Evolutionary conservation across 2,113 vertebrate species (phyloP), one percentile per base, ranked within the genome.

Genomic region (Otocyon megalotis): DNA sequence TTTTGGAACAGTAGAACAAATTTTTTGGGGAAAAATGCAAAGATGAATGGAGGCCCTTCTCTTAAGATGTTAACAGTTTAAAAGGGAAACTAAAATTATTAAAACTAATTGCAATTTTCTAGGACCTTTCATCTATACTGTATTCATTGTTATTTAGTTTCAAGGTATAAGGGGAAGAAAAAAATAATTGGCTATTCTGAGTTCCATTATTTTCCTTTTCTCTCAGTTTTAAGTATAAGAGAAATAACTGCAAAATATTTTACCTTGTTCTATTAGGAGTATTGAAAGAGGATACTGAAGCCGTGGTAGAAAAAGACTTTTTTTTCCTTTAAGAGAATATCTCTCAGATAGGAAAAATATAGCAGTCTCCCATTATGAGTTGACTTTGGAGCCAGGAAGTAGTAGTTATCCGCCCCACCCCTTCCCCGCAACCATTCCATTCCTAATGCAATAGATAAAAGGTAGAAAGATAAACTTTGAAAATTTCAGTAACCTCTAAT

Each of bases 321-420:
- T 92, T 90, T 90, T 28, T 16, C 22, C 76, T 92, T 88, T 92
- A 92, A 93, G 77, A 87, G 74, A 84, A 80, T 56, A 71, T 83
- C 79, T 87, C 50, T 65, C 28, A 63, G 79, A 94, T 53, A 32
- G 35, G 58, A 96, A 90, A 76, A 83, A 71, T 60, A 69, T 30
- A 92, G 37, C 50, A 32, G 8, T 74, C 28, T 93, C 48, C 69
- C 93, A 48, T 91, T 92, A 76, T 58, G 62, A 79, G n/a, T 80
- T 96, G 88, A 92, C 82, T 86, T 92, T 96, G 89, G 62, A 89
- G 43, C 20, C 37, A 76, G 91, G 88, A 95, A 82, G 32, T 74
- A 63, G 30, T 72, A 88, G 54, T 88, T 87, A 65, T 50, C 30
- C 30, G 48, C 0, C 30, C 7, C 43, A 43, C 43, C 43, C 43